Conservation (phyloP, 2,888 invertebrate genomes). For the Plemyria rubiginata region DNA sequence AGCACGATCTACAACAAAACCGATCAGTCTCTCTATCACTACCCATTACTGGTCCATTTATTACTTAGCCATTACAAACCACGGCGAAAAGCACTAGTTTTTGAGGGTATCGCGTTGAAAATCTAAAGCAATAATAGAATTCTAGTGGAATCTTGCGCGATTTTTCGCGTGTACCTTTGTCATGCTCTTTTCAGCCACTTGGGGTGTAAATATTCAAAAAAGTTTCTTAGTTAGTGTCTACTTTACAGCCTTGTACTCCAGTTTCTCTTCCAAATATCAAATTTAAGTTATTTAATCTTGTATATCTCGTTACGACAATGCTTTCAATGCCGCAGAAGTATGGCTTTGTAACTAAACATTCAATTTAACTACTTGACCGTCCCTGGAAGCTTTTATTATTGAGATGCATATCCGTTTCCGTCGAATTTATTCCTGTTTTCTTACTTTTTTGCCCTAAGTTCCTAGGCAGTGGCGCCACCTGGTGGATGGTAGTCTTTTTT, state of each 20-base stretch:
- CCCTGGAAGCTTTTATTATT: neutral
- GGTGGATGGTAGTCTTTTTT: neutral
- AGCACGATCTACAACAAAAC: conserved; percentile 1
- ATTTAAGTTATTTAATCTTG: too few relatives aligned
- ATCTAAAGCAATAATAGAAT: neutral
- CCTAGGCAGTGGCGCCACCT: neutral
- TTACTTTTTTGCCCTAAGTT: neutral
- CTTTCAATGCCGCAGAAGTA: too few relatives aligned
- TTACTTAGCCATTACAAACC: conserved; percentile 5
- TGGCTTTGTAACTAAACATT: too few relatives aligned
- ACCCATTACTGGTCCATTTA: conserved; percentile 3
- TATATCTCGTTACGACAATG: too few relatives aligned
- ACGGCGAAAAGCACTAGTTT: neutral
- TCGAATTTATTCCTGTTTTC: neutral
- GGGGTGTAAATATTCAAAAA: too few relatives aligned
- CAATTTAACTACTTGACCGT: neutral
- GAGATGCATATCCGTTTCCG: neutral
- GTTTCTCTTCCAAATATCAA: too few relatives aligned
- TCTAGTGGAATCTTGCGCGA: neutral
- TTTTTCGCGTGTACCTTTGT: too few relatives aligned
- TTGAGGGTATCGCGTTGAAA: neutral
- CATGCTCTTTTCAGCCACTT: too few relatives aligned
- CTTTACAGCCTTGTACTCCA: too few relatives aligned
- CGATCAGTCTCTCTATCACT: conserved; percentile 3
- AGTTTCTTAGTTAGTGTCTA: too few relatives aligned